A percentile compares a stretch with the other conserved stretches of the same genome.
Evolutionary conservation across 2,797 vertebrate species (phyloP).

Genomic region (Carduelis carduelis): DNA sequence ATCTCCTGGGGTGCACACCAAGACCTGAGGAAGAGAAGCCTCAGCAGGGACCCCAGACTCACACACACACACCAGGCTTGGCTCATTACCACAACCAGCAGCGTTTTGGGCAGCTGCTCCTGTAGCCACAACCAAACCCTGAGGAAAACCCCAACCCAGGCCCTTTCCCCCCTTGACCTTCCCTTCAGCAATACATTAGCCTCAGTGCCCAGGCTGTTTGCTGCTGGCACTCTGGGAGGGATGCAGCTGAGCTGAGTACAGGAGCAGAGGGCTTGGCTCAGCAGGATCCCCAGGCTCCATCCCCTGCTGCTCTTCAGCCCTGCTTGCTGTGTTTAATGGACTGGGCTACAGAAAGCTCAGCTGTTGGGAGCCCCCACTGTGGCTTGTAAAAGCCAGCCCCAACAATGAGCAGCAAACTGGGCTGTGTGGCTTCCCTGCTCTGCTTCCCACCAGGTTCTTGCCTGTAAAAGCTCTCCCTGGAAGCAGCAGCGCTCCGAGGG

Average conservation of each 20-base stretch:
- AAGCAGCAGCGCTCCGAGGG: not conserved
- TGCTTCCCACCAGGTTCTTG: slow-evolving; percentile 15
- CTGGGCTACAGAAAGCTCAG: not conserved
- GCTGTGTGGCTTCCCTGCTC: not conserved
- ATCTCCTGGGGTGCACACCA: not conserved
- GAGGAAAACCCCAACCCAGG: not conserved
- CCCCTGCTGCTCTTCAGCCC: not conserved
- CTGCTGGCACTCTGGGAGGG: not conserved
- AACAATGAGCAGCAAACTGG: not conserved
- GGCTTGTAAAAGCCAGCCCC: slow-evolving; percentile 45
- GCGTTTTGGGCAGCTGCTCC: not conserved
- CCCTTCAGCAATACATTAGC: not conserved
- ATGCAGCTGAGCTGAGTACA: slow-evolving; percentile 20
- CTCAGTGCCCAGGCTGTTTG: not conserved
- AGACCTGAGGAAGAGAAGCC: not conserved
- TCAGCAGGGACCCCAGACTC: not conserved
- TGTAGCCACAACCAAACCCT: accelerated
- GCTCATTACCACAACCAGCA: accelerated
- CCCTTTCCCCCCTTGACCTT: not conserved
- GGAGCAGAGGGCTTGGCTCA: not conserved
- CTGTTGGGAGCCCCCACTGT: not conserved
- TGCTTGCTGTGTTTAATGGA: slow-evolving; percentile 36
- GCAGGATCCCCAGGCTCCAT: not conserved
- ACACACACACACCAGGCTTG: not conserved
- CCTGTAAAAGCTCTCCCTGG: slow-evolving; percentile 37